Evolutionary conservation across 2,797 vertebrate genomes (phyloP).

Genomic region (Ctenopoma kingsleyae): DNA sequence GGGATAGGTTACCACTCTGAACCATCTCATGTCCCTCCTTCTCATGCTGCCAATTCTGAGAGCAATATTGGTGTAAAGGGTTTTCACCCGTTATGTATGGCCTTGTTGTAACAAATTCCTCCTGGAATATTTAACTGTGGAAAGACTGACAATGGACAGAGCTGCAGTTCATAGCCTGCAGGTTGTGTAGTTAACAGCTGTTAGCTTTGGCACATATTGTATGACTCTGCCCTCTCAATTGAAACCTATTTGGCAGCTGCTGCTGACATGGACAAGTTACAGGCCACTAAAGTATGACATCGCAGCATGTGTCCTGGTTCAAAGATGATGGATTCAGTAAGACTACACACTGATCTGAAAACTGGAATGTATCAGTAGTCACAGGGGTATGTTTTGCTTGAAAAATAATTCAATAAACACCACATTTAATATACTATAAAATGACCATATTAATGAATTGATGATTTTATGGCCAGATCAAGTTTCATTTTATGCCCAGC

Average conservation of each 20-base stretch:
- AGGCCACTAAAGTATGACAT: slow-evolving; percentile 69
- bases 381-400: slow-evolving; percentile 50
- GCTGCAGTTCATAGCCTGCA: slow-evolving; percentile 84
- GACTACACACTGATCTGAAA: slow-evolving; percentile 72
- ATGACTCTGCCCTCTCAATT: slow-evolving; percentile 79
- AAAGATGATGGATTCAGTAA: slow-evolving; percentile 71
- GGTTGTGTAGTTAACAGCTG: slow-evolving; percentile 89
- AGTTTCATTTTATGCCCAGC: too few relatives aligned
- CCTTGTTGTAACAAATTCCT: slow-evolving; percentile 96
- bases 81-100: slow-evolving; percentile 94
- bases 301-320: slow-evolving; percentile 63
- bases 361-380: slow-evolving; percentile 31
- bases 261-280: slow-evolving; percentile 78
- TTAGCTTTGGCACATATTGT: slow-evolving; percentile 83
- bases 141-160: slow-evolving; percentile 91
- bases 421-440: slow-evolving; percentile 2
- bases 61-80: slow-evolving; percentile 97
- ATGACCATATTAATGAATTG: slow-evolving; percentile 1
- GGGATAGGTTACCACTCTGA: slow-evolving; percentile 98
- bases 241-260: slow-evolving; percentile 84
- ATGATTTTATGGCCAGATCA: slow-evolving; percentile 1
- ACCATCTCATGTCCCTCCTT: slow-evolving; percentile 99
- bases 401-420: slow-evolving; percentile 14
- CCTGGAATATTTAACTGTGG: slow-evolving; percentile 96
- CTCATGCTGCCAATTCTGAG: slow-evolving; percentile 99